phyloP scores from a whole-genome alignment of 2,797 vertebrate species.

The Mormyrus hasselquistii region DNA sequence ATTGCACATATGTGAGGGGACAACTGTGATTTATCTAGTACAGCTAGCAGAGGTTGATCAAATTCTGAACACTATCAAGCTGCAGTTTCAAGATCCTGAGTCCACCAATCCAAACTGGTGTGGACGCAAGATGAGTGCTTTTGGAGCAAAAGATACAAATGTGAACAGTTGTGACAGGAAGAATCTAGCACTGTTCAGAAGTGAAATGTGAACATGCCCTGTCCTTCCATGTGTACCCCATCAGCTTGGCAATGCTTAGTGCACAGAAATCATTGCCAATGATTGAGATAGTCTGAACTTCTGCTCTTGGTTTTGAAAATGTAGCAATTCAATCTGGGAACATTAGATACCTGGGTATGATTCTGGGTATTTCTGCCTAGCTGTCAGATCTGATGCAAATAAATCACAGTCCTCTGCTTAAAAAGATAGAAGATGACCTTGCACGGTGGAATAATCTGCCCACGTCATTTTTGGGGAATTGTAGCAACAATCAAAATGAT shows the following conservation, averaged over 20 bases:
- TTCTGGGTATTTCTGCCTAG: too few species aligned
- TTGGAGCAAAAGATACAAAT: not conserved
- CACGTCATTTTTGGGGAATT: too few species aligned
- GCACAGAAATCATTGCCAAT: not conserved
- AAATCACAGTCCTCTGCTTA: too few species aligned
- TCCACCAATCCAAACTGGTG: not conserved
- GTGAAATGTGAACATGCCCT: not conserved
- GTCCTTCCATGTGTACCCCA: not conserved
- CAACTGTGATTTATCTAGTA: not conserved
- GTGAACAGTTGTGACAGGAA: not conserved
- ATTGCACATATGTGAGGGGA: too few species aligned
- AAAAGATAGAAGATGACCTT: too few species aligned
- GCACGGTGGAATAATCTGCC: too few species aligned
- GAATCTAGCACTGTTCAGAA: not conserved
- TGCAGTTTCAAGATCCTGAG: not conserved
- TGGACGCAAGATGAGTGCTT: not conserved
- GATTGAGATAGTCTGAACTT: not conserved
- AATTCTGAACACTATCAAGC: not conserved
- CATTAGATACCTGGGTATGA: too few species aligned
- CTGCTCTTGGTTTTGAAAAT: not conserved
- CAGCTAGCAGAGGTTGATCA: not conserved
- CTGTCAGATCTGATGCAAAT: too few species aligned
- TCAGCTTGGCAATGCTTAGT: not conserved
- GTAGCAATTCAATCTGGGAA: not conserved
- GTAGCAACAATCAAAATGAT: too few species aligned